Evolutionary conservation across 2,113 vertebrate genomes (phyloP), one percentile per base, ranked within the genome.

Genomic region (Gasterosteus nipponicus): DNA sequence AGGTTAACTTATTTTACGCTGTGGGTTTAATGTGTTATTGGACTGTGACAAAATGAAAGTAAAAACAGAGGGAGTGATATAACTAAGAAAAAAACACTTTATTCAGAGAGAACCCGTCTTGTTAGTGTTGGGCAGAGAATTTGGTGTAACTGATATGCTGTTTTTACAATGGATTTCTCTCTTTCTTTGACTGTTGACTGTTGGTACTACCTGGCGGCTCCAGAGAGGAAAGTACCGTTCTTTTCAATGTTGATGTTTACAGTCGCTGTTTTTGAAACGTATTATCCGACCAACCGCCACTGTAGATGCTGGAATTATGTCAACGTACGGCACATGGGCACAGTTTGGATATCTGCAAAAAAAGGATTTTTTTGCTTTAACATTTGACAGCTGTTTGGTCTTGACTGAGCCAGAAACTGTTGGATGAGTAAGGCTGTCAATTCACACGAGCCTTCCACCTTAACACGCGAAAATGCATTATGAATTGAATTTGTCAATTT

Each of bases 131-230:
- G 31, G 14, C 14, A 38, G 7, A 22, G 8, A 38, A 18, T 49
- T 14, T n/a, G 11, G 0, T 64, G 47, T 56, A 29, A 35, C 26
- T 38, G 33, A 26, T 81, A 11, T 53, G 47, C 62, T 72, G 74
- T 56, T 56, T 77, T 47, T 39, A 7, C 42, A 3, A 2, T 39
- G 44, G 33, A 60, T 61, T 47, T 44, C 10, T 78, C 49, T 41
- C 10, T 56, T 56, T 53, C 38, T 80, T 70, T 62, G 77, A 77
- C 73, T 71, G 72, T 69, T 73, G 70, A 82, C 69, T 66, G 75
- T 80, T 84, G 76, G 68, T 87, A 81, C 86, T 83, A 77, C 11
- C 26, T 79, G 71, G 78, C 70, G 84, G 66, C 74, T 75, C 38
- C 42, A 58, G 62, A 88, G 33, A 54, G 29, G 69, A 67, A 69